Evolutionary conservation across 2,113 vertebrate genomes (phyloP), one percentile per base, ranked within the genome.

Genomic region (Erythrolamprus reginae): DNA sequence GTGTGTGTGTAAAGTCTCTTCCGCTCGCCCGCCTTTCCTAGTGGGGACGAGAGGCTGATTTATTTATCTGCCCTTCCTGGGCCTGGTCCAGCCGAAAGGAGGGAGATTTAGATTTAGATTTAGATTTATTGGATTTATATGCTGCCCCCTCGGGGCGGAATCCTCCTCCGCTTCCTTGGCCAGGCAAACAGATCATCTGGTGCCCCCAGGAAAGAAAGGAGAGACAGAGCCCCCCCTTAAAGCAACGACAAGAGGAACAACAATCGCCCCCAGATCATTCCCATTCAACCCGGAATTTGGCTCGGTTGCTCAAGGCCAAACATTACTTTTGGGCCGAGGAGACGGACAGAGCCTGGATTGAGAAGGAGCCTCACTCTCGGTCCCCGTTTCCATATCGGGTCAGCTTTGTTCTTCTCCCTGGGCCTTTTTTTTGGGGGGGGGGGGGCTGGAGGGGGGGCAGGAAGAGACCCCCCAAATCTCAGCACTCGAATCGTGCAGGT

Each of bases 311-410:
- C 1, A 10, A 83, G 42, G 26, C 45, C 8, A 45, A 19, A 77
- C n/a, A 1, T 38, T 38, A 6, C 33, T 19, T 38, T 38, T 2
- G 5, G 7, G 15, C 15, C 1, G 65, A 38, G 38, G 2, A 19
- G n/a, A 15, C 5, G n/a, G 15, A 33, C 61, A n/a, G 12, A 65
- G 61, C 12, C 10, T 5, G 61, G 28, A 70, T 1, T 19, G n/a
- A 15, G 3, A 7, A 3, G 3, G 33, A 38, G 6, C 15, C 38
- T 3, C 15, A 1, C 0, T 70, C 17, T 2, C 0, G n/a, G 13
- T 28, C 24, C 58, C 58, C 26, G 1, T 61, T 61, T 70, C 61
- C 61, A 33, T 28, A 33, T 15, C 5, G 13, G 13, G 13, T 17
- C n/a, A 13, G 7, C 61, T 70, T 38, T 38, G n/a, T 15, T 77